Conservation (phyloP, 35 echinoderm and acorn worm species). For the Anneissia japonica region DNA sequence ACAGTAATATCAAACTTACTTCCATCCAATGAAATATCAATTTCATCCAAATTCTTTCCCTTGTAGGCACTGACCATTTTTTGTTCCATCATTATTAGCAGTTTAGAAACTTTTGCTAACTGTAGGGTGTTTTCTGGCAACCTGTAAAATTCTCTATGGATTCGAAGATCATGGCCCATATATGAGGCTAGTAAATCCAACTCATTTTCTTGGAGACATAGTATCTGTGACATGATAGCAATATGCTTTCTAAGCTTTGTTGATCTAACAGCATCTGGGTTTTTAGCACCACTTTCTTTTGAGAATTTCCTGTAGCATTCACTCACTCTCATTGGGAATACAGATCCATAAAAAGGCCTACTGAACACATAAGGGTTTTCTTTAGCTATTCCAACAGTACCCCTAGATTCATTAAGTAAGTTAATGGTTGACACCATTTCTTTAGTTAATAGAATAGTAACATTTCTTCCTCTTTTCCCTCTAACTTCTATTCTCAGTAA, state of each 20-base stretch:
- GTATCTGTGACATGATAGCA: background rate
- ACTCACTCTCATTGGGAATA: background rate
- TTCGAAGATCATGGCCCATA: background rate
- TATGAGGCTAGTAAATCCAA: background rate
- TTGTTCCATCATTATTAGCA: slow-evolving; percentile 39
- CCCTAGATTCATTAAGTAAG: background rate
- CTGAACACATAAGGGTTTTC: background rate
- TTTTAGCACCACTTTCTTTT: background rate
- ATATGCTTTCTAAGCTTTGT: background rate
- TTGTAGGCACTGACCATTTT: background rate
- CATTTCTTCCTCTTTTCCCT: background rate
- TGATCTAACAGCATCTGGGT: background rate
- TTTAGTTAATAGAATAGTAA: background rate
- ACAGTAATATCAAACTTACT: background rate
- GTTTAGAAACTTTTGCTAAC: background rate
- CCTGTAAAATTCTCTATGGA: background rate
- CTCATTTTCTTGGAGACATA: background rate
- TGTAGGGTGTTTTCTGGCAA: background rate
- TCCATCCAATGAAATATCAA: slow-evolving; percentile 30
- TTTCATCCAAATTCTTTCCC: slow-evolving; percentile 29
- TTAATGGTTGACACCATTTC: background rate
- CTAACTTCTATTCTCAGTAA: background rate
- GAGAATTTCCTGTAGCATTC: background rate
- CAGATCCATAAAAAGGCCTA: background rate
- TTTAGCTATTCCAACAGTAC: background rate